phyloP scores from a whole-genome alignment of 2,113 vertebrate species.

The Istiophorus platypterus region DNA sequence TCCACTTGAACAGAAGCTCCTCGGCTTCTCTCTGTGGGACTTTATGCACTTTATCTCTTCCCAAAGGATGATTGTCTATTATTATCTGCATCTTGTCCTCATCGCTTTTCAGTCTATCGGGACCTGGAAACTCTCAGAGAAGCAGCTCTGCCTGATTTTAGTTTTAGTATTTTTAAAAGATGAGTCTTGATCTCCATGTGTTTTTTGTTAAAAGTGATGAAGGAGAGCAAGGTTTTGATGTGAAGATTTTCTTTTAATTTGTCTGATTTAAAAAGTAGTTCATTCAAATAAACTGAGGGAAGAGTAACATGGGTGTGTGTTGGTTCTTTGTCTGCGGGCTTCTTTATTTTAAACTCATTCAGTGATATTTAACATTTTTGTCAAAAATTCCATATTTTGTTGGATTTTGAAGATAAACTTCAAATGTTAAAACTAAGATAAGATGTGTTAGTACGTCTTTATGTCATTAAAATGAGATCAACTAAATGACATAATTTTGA shows the following conservation, averaged over 20 bases:
- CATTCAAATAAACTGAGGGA: conserved; percentile 3
- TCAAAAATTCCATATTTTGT: too few relatives aligned
- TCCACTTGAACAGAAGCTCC: not conserved
- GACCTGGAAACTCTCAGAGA: not conserved
- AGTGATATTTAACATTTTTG: too few relatives aligned
- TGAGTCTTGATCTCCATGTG: too few relatives aligned
- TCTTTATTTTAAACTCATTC: too few relatives aligned
- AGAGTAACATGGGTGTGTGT: not conserved
- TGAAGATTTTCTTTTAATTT: conserved; percentile 19
- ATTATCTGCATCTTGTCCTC: too few relatives aligned
- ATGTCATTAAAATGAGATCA: too few relatives aligned
- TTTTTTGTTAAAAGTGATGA: too few relatives aligned
- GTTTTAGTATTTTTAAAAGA: not conserved
- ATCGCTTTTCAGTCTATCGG: not conserved
- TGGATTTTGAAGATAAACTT: too few relatives aligned
- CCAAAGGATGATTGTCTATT: not conserved
- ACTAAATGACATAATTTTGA: too few relatives aligned
- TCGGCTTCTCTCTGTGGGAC: conserved; percentile 15
- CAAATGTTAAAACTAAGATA: too few relatives aligned
- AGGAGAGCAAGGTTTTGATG: not conserved
- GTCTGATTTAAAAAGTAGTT: not conserved
- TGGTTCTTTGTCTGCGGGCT: too few relatives aligned
- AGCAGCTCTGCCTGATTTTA: not conserved
- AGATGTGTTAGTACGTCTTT: too few relatives aligned
- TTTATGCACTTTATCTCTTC: conserved; percentile 53